Evolutionary conservation across 2,888 invertebrate species (phyloP).

Genomic region (Clitarchus hookeri): DNA sequence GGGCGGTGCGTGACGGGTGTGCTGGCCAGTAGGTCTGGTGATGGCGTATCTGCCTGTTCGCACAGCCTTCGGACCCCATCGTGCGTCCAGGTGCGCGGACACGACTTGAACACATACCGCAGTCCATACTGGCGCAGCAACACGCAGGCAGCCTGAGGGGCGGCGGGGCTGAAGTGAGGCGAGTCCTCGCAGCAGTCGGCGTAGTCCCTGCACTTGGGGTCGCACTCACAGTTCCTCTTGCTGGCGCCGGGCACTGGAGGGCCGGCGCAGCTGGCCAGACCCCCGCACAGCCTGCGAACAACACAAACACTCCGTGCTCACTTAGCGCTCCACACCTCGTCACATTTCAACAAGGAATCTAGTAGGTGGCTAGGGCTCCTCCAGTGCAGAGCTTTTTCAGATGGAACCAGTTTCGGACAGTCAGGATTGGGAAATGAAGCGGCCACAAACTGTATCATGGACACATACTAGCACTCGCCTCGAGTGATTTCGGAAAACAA

Average conservation of each 20-base stretch:
- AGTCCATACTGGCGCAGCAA: slow-evolving; percentile 50
- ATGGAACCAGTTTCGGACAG: too few relatives aligned
- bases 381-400: too few relatives aligned
- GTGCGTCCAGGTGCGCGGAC: slow-evolving; percentile 51
- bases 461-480: too few relatives aligned
- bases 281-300: background rate
- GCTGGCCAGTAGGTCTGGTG: slow-evolving; percentile 49
- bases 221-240: slow-evolving; percentile 54
- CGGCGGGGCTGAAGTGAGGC: slow-evolving; percentile 44
- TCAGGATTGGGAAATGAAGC: too few relatives aligned
- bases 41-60: slow-evolving; percentile 37
- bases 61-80: slow-evolving; percentile 43
- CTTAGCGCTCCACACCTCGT: too few relatives aligned
- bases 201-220: slow-evolving; percentile 52
- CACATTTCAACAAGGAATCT: too few relatives aligned
- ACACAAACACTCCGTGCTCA: background rate
- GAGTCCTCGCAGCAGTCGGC: slow-evolving; percentile 57
- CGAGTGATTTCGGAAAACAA: too few relatives aligned
- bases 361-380: too few relatives aligned
- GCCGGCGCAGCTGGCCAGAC: background rate
- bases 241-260: background rate
- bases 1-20: slow-evolving; percentile 50
- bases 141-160: slow-evolving; percentile 51
- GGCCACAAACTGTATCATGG: too few relatives aligned
- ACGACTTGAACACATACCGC: slow-evolving; percentile 53